Conservation (phyloP, 1,140 invertebrate species). For the Panulirus ornatus region DNA sequence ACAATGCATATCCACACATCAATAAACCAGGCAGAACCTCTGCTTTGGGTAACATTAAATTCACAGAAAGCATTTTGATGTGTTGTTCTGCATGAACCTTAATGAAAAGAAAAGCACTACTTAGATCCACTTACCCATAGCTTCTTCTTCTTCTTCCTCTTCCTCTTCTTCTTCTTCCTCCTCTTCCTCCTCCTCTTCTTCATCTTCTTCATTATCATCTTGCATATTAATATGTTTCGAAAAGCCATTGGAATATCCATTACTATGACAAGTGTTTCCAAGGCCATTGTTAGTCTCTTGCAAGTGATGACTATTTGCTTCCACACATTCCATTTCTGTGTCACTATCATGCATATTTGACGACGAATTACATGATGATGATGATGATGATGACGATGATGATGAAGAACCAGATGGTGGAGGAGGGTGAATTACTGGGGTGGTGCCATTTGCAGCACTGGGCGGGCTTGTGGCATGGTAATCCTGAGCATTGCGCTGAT, state of each 20-base stretch:
- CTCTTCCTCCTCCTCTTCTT: slow-evolving; percentile 1
- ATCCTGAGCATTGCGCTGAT: slow-evolving; percentile 57
- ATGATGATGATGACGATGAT: slow-evolving; percentile 33
- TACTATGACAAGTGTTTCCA: slow-evolving; percentile 42
- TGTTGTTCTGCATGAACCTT: too few species aligned
- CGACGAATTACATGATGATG: slow-evolving; percentile 38
- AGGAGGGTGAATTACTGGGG: slow-evolving; percentile 41
- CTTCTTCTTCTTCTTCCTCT: slow-evolving; percentile 40
- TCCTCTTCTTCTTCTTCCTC: neutral
- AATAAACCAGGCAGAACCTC: too few species aligned
- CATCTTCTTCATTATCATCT: slow-evolving; percentile 37
- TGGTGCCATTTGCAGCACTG: slow-evolving; percentile 48
- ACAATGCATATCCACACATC: too few species aligned
- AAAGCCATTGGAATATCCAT: slow-evolving; percentile 53
- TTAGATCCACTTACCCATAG: slow-evolving; percentile 38
- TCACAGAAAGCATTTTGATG: too few species aligned
- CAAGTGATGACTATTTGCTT: slow-evolving; percentile 24
- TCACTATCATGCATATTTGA: slow-evolving; percentile 64
- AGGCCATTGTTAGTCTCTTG: slow-evolving; percentile 18
- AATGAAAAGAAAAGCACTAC: too few species aligned
- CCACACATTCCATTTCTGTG: slow-evolving; percentile 59
- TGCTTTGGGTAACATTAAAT: too few species aligned
- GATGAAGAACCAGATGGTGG: slow-evolving; percentile 20
- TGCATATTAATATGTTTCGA: slow-evolving; percentile 58
- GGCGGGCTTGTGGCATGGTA: slow-evolving; percentile 26